Conservation (phyloP, 1,140 invertebrate genomes). For the Bombus difficillimus region DNA sequence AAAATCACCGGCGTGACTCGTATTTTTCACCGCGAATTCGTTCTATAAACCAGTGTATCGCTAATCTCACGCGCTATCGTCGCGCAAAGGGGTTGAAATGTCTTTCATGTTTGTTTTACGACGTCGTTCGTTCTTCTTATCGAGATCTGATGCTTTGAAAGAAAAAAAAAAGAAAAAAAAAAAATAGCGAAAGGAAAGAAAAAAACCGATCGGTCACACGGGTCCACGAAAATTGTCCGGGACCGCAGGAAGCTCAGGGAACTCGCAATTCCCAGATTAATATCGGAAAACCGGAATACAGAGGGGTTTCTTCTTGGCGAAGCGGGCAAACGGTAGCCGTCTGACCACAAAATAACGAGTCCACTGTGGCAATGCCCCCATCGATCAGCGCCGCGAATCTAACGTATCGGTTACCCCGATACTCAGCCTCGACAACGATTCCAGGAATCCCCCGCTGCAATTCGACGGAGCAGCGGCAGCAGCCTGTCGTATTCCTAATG, state of each 20-base stretch:
- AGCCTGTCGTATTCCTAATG: neutral
- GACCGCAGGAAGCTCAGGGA: constrained; percentile 1
- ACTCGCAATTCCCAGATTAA: constrained; percentile 19
- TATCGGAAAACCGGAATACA: constrained; percentile 19
- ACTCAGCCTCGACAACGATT: neutral
- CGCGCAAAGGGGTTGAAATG: no score
- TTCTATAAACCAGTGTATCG: no score
- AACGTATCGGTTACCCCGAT: neutral
- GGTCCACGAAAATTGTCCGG: neutral
- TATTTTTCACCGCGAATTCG: neutral
- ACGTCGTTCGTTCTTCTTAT: neutral
- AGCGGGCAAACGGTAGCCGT: neutral
- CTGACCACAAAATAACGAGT: constrained; percentile 6
- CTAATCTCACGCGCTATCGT: no score
- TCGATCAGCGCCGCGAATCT: constrained; percentile 1
- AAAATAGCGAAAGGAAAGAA: neutral
- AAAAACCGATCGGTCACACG: neutral
- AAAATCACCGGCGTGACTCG: neutral
- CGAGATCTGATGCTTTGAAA: neutral
- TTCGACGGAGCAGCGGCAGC: neutral
- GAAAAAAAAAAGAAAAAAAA: no score
- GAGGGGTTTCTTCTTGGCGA: neutral
- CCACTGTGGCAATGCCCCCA: neutral
- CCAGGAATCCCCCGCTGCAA: neutral
- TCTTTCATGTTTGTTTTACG: no score